Base-by-base conservation (phyloP, 1,140 invertebrate species). In the Pentalonia nigronervosa region DNA sequence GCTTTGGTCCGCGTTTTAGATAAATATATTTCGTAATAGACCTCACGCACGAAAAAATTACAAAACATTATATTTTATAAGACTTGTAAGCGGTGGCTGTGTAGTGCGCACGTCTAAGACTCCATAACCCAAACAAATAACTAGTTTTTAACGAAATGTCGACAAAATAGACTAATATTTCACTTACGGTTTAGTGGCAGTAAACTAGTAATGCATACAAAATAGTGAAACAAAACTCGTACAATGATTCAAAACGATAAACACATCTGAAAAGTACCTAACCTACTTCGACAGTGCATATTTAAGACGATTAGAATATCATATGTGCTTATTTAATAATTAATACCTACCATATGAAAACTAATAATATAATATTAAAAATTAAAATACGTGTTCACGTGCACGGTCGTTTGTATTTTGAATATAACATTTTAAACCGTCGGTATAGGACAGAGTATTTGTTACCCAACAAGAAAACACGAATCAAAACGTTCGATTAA, bases 21-120 rank as follows among this genome's bases (percentile, higher is more conserved):
- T 89, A 53, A 89, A 89, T 36, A 89, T 48, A 89, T 48, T 88
- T 47, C 47, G 47, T 48, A 88, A 36, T 8, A 53, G 87, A 89
- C 87, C n/a, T 36, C 87, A 36, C 48, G n/a, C 20, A 36, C n/a
- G 48, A 20, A 21, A 50, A 88, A 50, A 48, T 25, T 48, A 88
- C 30, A 88, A 48, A 84, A n/a, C 47, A 48, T 47, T 50, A 50
- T 48, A n/a, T 87, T 47, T 86, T 47, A 86, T n/a, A 86, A 20
- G 47, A 21, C 45, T 34, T 30, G 17, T 48, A 48, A 84, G 7
- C 41, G 11, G 25, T 25, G 23, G 3, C 2, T 34, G 14, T 17
- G 17, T 30, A 6, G 41, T 47, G 41, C 21, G 7, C 76, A 17
- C 25, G 41, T 47, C 45, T 47, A 48, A 87, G 4, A 17, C 84